Evolutionary conservation across 2,113 vertebrate species (phyloP).

Genomic region (Sceloporus undulatus): DNA sequence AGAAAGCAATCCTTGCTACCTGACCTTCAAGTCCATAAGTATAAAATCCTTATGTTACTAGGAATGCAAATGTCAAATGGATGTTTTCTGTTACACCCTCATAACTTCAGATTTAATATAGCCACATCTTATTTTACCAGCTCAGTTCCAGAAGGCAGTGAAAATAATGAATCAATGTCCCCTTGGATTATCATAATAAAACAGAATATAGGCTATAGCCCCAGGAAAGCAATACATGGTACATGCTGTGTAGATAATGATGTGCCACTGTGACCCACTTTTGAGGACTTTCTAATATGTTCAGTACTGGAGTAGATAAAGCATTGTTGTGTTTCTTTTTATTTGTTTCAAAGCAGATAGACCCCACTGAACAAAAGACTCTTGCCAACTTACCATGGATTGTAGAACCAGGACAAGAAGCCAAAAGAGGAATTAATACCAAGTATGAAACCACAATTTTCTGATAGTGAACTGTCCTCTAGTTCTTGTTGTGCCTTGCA

Average conservation of each 20-base stretch:
- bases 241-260: conserved; percentile 10
- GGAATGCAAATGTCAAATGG: background rate
- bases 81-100: background rate
- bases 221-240: conserved; percentile 4
- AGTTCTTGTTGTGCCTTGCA: conserved; percentile 96
- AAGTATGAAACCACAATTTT: conserved; percentile 99
- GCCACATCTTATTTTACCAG: background rate
- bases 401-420: conserved; percentile 98
- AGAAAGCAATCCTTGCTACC: background rate
- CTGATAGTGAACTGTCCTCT: conserved; percentile 91
- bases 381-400: conserved; percentile 98
- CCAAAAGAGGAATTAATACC: conserved; percentile 99
- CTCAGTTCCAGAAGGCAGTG: background rate
- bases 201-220: conserved; percentile 5
- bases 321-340: conserved; percentile 58
- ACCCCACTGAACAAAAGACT: conserved; percentile 98
- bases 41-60: background rate
- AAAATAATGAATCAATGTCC: conserved; percentile 17
- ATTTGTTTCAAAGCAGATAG: conserved; percentile 90
- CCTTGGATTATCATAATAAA: conserved; percentile 19
- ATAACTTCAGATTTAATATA: background rate
- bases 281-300: conserved; percentile 11
- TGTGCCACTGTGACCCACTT: conserved; percentile 11
- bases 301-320: conserved; percentile 14
- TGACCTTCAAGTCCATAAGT: background rate